phyloP scores from a whole-genome alignment of 2,113 vertebrate genomes.

The Axis porcinus region DNA sequence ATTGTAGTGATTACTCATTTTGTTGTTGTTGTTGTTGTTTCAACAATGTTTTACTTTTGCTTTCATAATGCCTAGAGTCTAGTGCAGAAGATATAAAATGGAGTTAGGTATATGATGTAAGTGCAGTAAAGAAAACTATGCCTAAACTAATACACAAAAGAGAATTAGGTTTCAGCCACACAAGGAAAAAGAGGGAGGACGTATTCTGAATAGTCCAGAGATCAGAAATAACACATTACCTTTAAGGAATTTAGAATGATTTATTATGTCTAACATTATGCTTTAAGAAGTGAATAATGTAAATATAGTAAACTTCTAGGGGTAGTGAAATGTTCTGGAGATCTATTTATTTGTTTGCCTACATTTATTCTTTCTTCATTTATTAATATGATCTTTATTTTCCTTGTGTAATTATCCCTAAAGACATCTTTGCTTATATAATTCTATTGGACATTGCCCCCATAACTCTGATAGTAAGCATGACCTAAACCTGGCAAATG shows the following conservation, averaged over 20 bases:
- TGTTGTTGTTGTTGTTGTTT: neutral
- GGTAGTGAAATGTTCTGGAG: neutral
- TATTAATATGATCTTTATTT: neutral
- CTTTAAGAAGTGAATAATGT: neutral
- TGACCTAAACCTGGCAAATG: neutral
- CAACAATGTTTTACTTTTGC: neutral
- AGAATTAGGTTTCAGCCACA: neutral
- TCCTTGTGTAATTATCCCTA: neutral
- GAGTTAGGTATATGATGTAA: neutral
- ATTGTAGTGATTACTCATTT: neutral
- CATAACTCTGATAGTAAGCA: neutral
- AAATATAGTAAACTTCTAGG: neutral
- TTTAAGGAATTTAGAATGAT: neutral
- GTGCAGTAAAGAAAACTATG: neutral
- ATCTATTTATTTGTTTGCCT: neutral
- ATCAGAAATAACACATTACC: neutral
- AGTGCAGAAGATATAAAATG: neutral
- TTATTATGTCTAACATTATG: neutral
- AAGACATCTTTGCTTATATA: neutral
- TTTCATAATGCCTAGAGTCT: neutral
- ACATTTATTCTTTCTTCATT: neutral
- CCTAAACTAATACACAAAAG: neutral
- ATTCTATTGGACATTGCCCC: neutral
- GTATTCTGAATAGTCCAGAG: neutral
- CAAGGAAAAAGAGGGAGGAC: neutral